phyloP scores from a whole-genome alignment of 2,888 invertebrate genomes.

The Rhagophthalmus giganteus region DNA sequence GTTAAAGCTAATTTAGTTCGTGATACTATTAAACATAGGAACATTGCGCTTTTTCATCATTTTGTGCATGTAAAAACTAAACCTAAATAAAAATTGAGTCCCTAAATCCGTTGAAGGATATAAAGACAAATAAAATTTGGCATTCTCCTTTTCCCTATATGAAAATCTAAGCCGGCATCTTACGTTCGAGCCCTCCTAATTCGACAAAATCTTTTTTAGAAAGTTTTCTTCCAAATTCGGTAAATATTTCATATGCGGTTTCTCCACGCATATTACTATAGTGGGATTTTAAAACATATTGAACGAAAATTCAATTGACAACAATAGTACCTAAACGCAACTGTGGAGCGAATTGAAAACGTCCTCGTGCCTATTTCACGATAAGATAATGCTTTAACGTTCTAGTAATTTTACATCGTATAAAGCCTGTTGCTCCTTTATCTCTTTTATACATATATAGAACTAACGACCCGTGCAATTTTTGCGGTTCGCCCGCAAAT shows the following conservation, averaged over 20 bases:
- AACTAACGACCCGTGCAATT: no score
- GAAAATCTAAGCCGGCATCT: constrained; percentile 29
- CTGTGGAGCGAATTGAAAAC: no score
- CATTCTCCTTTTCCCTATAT: constrained; percentile 26
- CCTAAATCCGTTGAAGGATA: constrained; percentile 21
- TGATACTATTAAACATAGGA: not conserved
- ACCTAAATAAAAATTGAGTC: constrained; percentile 3
- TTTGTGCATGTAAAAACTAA: not conserved
- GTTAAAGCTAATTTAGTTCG: constrained; percentile 4
- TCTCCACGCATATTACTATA: constrained; percentile 26
- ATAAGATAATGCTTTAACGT: no score
- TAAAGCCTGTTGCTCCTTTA: no score
- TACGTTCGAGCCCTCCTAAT: constrained; percentile 32
- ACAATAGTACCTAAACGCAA: no score
- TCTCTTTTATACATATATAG: no score
- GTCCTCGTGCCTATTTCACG: no score
- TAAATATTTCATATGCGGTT: constrained; percentile 36
- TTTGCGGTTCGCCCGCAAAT: no score
- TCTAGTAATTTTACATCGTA: no score
- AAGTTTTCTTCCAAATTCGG: constrained; percentile 33
- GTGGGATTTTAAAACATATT: constrained; percentile 37
- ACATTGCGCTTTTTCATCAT: constrained; percentile 5
- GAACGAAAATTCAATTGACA: constrained; percentile 39
- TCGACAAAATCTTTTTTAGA: constrained; percentile 34
- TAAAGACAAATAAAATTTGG: constrained; percentile 26